Evolutionary conservation across 2,797 vertebrate genomes (phyloP).

Genomic region (Chiroxiphia lanceolata): DNA sequence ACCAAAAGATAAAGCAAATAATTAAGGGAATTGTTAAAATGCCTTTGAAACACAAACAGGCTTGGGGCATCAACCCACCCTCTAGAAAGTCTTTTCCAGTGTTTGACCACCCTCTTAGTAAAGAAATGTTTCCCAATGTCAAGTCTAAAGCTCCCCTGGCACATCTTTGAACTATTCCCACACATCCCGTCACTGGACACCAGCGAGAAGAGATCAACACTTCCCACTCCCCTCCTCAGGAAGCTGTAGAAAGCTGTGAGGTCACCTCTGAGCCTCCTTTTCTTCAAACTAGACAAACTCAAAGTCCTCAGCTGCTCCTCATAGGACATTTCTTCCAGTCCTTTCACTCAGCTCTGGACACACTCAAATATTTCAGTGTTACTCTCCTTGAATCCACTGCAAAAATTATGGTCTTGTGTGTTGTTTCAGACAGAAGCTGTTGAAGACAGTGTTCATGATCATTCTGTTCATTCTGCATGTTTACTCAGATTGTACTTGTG

Average conservation of each 20-base stretch:
- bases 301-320: neutral
- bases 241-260: neutral
- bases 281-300: neutral
- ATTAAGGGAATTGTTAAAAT: neutral
- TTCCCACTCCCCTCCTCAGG: neutral
- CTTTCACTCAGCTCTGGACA: neutral
- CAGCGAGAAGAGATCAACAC: neutral
- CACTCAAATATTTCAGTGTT: neutral
- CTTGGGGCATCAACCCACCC: neutral
- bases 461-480: neutral
- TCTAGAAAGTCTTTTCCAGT: neutral
- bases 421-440: neutral
- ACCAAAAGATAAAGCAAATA: neutral
- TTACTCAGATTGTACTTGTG: neutral
- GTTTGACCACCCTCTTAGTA: neutral
- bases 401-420: neutral
- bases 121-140: neutral
- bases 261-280: neutral
- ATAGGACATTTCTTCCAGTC: neutral
- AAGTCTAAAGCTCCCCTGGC: neutral
- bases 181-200: fast-evolving
- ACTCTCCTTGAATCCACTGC: neutral
- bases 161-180: neutral
- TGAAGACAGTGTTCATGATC: fast-evolving
- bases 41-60: neutral